Evolutionary conservation across 2,797 vertebrate genomes (phyloP).

Genomic region (Mycteria americana): DNA sequence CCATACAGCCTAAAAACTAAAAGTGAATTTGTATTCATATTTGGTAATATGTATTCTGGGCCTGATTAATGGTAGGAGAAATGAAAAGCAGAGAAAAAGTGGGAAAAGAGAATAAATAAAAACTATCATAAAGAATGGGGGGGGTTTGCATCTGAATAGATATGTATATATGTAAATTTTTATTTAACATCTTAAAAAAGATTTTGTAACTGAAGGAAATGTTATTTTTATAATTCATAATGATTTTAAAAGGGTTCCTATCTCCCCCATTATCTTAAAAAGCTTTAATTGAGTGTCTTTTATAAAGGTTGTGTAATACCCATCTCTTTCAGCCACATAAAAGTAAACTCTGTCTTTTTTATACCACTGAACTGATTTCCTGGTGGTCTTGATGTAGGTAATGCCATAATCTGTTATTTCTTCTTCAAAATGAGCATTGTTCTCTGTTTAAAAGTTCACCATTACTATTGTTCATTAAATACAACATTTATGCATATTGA

Average conservation of each 20-base stretch:
- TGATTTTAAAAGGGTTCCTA: not conserved
- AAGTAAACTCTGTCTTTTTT: not conserved
- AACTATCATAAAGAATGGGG: not conserved
- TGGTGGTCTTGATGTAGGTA: not conserved
- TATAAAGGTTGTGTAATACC: not conserved
- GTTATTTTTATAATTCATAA: not conserved
- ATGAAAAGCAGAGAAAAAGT: not conserved
- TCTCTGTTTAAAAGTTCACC: not conserved
- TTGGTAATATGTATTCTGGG: not conserved
- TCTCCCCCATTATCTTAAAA: not conserved
- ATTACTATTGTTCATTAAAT: not conserved
- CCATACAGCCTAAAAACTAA: not conserved
- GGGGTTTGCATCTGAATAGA: not conserved
- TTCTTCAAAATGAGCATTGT: not conserved
- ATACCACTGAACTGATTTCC: not conserved
- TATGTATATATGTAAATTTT: not conserved
- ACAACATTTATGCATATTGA: not conserved
- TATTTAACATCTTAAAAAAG: not conserved
- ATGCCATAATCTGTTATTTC: not conserved
- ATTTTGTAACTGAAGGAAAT: not conserved
- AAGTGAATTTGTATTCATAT: not conserved
- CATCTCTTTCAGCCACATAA: not conserved
- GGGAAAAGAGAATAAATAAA: not conserved
- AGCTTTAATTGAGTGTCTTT: not conserved
- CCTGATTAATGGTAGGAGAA: not conserved